Evolutionary conservation across 2,797 vertebrate species (phyloP).

Genomic region (Xenentodon cancila): DNA sequence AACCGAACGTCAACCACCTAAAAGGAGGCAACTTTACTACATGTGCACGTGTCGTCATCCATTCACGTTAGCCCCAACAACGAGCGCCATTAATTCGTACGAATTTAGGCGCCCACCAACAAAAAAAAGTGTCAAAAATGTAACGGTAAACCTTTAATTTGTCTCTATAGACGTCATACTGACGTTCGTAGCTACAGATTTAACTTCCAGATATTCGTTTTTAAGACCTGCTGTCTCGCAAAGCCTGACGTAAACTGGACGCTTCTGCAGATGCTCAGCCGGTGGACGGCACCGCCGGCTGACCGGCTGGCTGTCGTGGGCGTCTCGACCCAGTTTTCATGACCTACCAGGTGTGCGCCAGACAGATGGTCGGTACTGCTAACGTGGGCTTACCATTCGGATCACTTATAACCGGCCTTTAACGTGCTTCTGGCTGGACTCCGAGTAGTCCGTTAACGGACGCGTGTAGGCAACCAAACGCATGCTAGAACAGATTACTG

Average conservation of each 20-base stretch:
- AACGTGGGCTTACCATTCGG: background rate
- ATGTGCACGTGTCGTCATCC: conserved; percentile 70
- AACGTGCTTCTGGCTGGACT: background rate
- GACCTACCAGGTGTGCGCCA: conserved; percentile 11
- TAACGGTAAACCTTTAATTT: background rate
- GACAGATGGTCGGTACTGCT: conserved; percentile 15
- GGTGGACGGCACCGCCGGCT: background rate
- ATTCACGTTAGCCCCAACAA: conserved; percentile 39
- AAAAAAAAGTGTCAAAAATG: background rate
- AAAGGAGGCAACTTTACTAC: background rate
- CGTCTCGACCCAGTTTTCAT: background rate
- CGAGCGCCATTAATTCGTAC: conserved; percentile 1
- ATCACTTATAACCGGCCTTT: fast-evolving
- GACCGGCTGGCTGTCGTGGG: background rate
- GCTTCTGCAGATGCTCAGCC: too few species aligned
- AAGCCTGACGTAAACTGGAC: conserved; percentile 32
- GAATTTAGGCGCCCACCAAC: background rate
- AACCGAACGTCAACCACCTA: background rate
- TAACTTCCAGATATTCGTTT: background rate
- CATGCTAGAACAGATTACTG: background rate
- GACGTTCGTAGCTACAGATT: fast-evolving
- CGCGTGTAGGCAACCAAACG: too few species aligned
- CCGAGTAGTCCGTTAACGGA: background rate
- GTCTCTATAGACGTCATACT: background rate
- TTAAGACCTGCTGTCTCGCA: conserved; percentile 5